A percentile compares a stretch with the other conserved stretches of the same genome.
These are phyloP conservation scores for Campodea augens DNA, from an alignment of 1,140 invertebrate species.

Conservation along the genomic window DNA sequence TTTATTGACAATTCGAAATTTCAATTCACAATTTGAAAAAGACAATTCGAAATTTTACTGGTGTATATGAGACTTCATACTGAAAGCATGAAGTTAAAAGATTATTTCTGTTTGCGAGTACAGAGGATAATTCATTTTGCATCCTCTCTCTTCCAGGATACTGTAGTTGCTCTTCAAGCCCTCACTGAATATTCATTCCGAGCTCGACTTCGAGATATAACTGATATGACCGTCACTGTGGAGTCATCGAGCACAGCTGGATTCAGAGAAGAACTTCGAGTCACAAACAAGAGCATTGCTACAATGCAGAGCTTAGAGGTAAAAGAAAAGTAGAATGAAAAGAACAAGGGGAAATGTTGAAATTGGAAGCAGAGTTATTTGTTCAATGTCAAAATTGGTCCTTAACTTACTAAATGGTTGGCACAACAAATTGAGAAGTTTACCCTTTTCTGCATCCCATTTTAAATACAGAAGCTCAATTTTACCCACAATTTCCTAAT, in stretches of 20 bases:
- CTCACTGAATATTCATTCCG: conserved; percentile 34
- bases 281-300: conserved; percentile 19
- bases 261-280: conserved; percentile 14
- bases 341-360: neutral
- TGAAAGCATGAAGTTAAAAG: neutral
- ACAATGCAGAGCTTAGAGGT: conserved; percentile 15
- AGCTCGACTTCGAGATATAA: conserved; percentile 34
- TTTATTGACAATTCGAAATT: too few species aligned
- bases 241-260: conserved; percentile 23
- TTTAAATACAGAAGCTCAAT: too few species aligned
- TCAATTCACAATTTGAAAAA: too few species aligned
- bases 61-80: too few species aligned
- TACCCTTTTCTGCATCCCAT: too few species aligned
- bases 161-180: conserved; percentile 35
- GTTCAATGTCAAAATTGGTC: too few species aligned
- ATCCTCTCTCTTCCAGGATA: conserved; percentile 26
- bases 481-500: too few species aligned
- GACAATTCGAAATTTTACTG: too few species aligned
- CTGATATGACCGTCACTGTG: conserved; percentile 28
- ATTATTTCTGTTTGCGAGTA: neutral
- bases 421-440: too few species aligned
- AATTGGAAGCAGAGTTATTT: neutral
- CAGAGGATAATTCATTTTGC: neutral
- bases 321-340: conserved; percentile 4
- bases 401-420: too few species aligned